Percentiles rank a stretch among this genome's conserved stretches.
phyloP scores from a whole-genome alignment of 2,888 invertebrate species.

The Oscheius sp. region DNA sequence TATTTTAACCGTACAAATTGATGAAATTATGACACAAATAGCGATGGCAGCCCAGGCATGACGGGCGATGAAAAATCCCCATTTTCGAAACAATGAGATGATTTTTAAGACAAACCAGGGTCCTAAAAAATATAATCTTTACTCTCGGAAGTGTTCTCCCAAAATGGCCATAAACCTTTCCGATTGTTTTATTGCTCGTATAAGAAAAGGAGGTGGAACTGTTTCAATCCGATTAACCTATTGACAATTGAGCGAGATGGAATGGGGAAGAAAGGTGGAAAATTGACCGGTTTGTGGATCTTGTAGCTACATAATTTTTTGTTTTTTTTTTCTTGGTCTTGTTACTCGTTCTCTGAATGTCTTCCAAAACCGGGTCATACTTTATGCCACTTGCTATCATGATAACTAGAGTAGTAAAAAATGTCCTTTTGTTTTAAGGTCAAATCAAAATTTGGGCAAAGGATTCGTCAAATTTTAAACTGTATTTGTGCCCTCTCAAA shows the following conservation, averaged over 20 bases:
- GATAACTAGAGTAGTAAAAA: no score
- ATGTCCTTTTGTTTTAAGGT: background rate
- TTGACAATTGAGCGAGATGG: background rate
- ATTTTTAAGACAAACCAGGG: constrained; percentile 66
- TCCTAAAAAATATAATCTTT: background rate
- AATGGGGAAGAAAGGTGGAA: no score
- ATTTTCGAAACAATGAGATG: constrained; percentile 62
- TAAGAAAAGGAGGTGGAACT: background rate
- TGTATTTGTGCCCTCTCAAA: no score
- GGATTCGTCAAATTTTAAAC: background rate
- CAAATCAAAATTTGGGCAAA: background rate
- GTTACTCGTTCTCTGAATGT: no score
- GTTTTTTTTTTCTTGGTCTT: no score
- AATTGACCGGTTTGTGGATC: no score
- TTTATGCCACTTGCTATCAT: no score
- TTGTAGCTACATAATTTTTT: no score
- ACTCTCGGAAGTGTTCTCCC: background rate
- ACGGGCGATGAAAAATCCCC: constrained; percentile 65
- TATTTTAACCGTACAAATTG: constrained; percentile 57
- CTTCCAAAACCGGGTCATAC: no score
- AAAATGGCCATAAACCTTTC: background rate
- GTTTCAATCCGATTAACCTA: background rate
- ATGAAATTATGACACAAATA: constrained; percentile 59
- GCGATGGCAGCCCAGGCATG: constrained; percentile 65
- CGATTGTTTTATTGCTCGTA: background rate